phyloP scores from a whole-genome alignment of 2,113 vertebrate genomes.

The Python bivittatus region DNA sequence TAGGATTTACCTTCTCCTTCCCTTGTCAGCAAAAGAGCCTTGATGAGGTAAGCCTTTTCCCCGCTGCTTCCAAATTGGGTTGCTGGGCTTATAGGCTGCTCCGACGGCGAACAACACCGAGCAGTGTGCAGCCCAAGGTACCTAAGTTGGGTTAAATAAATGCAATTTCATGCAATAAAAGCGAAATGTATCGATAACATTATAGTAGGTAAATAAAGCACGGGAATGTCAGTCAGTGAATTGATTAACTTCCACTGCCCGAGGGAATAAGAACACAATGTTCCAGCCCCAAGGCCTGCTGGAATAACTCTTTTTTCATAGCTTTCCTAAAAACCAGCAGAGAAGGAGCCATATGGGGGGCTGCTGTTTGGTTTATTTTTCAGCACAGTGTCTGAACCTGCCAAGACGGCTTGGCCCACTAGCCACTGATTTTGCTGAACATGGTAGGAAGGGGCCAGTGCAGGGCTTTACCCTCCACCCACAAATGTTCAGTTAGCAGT shows the following conservation, averaged over 20 bases:
- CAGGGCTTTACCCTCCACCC: too few relatives aligned
- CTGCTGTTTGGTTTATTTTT: not conserved
- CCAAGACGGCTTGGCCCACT: not conserved
- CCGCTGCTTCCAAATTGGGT: not conserved
- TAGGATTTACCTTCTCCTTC: conserved; percentile 98
- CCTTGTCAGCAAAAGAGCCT: conserved; percentile 90
- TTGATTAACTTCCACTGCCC: not conserved
- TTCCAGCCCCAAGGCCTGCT: not conserved
- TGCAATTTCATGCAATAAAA: not conserved
- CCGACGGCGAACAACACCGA: not conserved
- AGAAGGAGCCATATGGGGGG: not conserved
- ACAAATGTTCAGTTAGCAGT: too few relatives aligned
- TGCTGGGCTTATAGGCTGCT: not conserved
- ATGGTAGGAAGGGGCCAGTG: not conserved
- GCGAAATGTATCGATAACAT: not conserved
- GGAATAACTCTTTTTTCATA: not conserved
- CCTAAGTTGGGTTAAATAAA: not conserved
- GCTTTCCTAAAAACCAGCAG: not conserved
- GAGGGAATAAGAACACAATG: not conserved
- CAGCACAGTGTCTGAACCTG: not conserved
- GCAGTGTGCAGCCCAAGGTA: not conserved
- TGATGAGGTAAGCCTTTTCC: conserved; percentile 80
- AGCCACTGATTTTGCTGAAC: not conserved
- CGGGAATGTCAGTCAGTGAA: not conserved
- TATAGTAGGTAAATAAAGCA: not conserved